phyloP scores from a whole-genome alignment of 2,113 vertebrate genomes.

The Corythoichthys intestinalis region DNA sequence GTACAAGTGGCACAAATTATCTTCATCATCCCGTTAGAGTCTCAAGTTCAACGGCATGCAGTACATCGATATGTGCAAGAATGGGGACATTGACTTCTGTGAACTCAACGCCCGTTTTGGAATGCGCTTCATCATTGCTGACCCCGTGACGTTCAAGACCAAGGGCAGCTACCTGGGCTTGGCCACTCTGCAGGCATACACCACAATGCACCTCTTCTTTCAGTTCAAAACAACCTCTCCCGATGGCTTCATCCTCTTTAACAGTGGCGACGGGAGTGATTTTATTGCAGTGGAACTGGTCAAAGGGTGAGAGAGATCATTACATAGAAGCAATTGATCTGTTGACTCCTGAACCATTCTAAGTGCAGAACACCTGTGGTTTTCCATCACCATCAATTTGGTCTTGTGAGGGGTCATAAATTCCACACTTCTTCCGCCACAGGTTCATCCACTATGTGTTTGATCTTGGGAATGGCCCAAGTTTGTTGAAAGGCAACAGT shows the following conservation, averaged over 20 bases:
- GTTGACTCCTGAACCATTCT: not conserved
- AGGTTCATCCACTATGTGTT: constrained; percentile 98
- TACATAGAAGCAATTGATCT: not conserved
- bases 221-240: constrained; percentile 96
- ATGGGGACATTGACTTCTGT: constrained; percentile 94
- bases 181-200: constrained; percentile 93
- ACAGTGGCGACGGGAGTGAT: constrained; percentile 81
- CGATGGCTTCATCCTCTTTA: constrained; percentile 95
- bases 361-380: not conserved
- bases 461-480: constrained; percentile 94
- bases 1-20: not conserved
- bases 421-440: constrained; percentile 6
- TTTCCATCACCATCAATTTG: constrained; percentile 15
- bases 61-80: constrained; percentile 98
- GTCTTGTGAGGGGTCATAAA: not conserved
- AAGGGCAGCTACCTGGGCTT: constrained; percentile 95
- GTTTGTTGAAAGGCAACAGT: constrained; percentile 94
- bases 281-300: constrained; percentile 96
- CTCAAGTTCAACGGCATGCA: constrained; percentile 93
- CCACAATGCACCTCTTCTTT: constrained; percentile 98
- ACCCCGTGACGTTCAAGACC: constrained; percentile 93
- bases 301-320: constrained; percentile 82
- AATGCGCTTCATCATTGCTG: constrained; percentile 91
- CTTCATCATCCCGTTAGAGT: constrained; percentile 65
- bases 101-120: constrained; percentile 96